Base-by-base conservation (phyloP, 2,888 invertebrate genomes). In the Lasioglossum oenotherae region DNA sequence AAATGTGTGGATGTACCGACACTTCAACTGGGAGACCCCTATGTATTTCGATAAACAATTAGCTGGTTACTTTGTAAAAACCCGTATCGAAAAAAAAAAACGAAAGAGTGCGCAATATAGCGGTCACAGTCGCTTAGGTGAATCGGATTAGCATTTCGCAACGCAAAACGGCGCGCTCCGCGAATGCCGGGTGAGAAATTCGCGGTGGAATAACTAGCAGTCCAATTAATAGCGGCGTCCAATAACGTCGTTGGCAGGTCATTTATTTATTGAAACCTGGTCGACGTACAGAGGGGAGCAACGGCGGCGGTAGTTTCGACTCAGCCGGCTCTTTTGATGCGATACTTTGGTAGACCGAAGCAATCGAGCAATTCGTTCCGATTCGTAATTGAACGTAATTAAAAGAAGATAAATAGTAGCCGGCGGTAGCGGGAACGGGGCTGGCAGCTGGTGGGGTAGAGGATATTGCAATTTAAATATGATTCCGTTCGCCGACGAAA, bases 351-450 rank as follows among this genome's bases (percentile, higher is more conserved):
- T 75, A n/a, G 41, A 46, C 46, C 27, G 35, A 27, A n/a, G 73
- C 78, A 60, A 72, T 74, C 74, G 49, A 41, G 49, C 31, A 41
- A 60, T 74, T 80, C 57, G 31, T 38, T 38, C 2, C 69, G 41
- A 53, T 27, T 78, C 38, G 78, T 41, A 38, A 78, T 83, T 53
- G 67, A 49, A n/a, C 16, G 41, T 67, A 85, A 85, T 85, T 83
- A 76, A 38, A 46, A 79, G 14, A 41, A 76, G 73, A 79, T 79
- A 73, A 85, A 85, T 73, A 83, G 46, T 6, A 35, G 23, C 23
- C 35, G 35, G 8, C 14, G n/a, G 5, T 5, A 6, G 8, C n/a
- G 57, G 12, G n/a, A 4, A 10, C 10, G 60, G 27, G 60, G 27
- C 27, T n/a, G 64, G 16, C 16, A 31, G 14, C 57, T 10, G 23